These are phyloP conservation scores for Platycercus adscitus DNA, from an alignment of 2,113 vertebrate genomes.

Conservation along the genomic window DNA sequence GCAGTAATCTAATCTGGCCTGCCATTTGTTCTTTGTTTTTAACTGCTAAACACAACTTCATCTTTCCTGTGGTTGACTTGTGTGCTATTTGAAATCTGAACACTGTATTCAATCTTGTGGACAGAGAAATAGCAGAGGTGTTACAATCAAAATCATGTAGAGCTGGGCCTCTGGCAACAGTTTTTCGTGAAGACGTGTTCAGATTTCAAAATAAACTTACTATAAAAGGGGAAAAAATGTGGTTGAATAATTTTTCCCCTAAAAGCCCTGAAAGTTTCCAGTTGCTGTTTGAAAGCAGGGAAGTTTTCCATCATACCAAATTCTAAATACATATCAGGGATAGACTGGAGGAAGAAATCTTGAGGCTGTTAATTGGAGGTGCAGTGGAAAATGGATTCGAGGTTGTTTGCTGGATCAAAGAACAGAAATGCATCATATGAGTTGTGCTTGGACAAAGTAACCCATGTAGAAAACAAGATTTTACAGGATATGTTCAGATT, in stretches of 20 bases:
- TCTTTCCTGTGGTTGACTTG: neutral
- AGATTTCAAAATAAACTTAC: neutral
- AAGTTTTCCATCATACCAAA: neutral
- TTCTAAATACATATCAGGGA: neutral
- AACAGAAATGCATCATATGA: neutral
- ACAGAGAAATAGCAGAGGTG: neutral
- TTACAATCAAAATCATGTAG: slow-evolving; percentile 12
- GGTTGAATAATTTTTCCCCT: neutral
- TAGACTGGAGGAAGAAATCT: neutral
- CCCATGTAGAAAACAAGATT: neutral
- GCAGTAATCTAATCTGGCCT: slow-evolving; percentile 64
- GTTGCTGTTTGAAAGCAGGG: neutral
- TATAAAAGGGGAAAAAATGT: neutral
- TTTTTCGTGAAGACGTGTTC: slow-evolving; percentile 21
- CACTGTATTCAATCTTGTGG: slow-evolving; percentile 21
- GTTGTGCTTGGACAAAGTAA: neutral
- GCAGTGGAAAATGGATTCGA: neutral
- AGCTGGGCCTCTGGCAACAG: neutral
- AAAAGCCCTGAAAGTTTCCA: neutral
- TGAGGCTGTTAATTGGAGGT: neutral
- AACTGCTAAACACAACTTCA: slow-evolving; percentile 43
- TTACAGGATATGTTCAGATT: neutral
- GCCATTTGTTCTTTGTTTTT: slow-evolving; percentile 68
- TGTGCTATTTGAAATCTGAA: slow-evolving; percentile 35
- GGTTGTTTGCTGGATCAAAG: neutral